Conservation (phyloP, 1,140 invertebrate genomes). For the Lutraria rhynchaena region DNA sequence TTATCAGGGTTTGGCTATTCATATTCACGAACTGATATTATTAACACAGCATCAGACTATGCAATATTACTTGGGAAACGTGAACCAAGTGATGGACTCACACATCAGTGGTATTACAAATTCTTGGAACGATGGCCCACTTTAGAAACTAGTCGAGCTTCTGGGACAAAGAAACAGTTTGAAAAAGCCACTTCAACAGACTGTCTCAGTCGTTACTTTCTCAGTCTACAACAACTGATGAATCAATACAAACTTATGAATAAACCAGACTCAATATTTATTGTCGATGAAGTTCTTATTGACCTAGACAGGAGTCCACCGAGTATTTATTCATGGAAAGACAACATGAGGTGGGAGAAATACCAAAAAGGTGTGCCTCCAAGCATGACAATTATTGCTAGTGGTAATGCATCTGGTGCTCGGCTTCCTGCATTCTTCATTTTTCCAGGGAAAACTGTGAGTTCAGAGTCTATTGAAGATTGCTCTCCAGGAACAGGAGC, state of each 20-base stretch:
- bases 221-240: slow-evolving; percentile 30
- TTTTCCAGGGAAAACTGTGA: slow-evolving; percentile 56
- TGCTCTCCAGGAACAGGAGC: slow-evolving; percentile 52
- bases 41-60: slow-evolving; percentile 52
- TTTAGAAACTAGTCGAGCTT: slow-evolving; percentile 46
- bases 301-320: slow-evolving; percentile 51
- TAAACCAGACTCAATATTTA: slow-evolving; percentile 56
- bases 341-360: slow-evolving; percentile 49
- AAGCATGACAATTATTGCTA: slow-evolving; percentile 43
- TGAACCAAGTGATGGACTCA: slow-evolving; percentile 49
- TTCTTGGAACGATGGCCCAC: slow-evolving; percentile 47
- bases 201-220: slow-evolving; percentile 46
- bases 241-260: slow-evolving; percentile 45
- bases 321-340: slow-evolving; percentile 41
- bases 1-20: slow-evolving; percentile 44
- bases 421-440: slow-evolving; percentile 56
- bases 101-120: slow-evolving; percentile 58
- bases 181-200: slow-evolving; percentile 43
- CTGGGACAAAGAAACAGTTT: slow-evolving; percentile 47
- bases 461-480: slow-evolving; percentile 54
- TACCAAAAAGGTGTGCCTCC: slow-evolving; percentile 46
- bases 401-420: slow-evolving; percentile 54
- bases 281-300: slow-evolving; percentile 51
- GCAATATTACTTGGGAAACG: slow-evolving; percentile 54
- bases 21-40: slow-evolving; percentile 53